Percentiles rank a stretch among this genome's conserved stretches.
Evolutionary conservation across 2,113 vertebrate genomes (phyloP).

Genomic region (Channa argus): DNA sequence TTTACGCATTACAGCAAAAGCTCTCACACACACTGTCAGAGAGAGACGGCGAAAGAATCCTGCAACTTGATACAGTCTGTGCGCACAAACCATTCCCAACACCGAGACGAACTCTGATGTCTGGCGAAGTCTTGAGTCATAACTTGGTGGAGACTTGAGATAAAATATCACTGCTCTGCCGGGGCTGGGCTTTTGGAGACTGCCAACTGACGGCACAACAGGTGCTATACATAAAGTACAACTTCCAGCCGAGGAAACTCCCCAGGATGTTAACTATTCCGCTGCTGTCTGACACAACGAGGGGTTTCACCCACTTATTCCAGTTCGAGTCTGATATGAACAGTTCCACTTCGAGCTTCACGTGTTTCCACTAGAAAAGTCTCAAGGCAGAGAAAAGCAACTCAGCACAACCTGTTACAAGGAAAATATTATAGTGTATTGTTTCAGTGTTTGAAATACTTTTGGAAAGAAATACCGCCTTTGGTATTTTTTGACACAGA

Average conservation of each 20-base stretch:
- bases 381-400: not conserved
- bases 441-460: not conserved
- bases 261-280: conserved; percentile 79
- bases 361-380: not conserved
- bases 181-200: conserved; percentile 65
- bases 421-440: not conserved
- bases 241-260: conserved; percentile 79
- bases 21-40: conserved; percentile 18
- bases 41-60: conserved; percentile 31
- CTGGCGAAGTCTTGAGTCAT: conserved; percentile 60
- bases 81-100: conserved; percentile 38
- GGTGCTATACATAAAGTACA: conserved; percentile 86
- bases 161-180: conserved; percentile 63
- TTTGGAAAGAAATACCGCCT: not conserved
- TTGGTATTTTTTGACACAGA: no score
- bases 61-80: conserved; percentile 67
- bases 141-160: conserved; percentile 57
- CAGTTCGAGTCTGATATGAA: not conserved
- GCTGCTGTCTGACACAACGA: conserved; percentile 47
- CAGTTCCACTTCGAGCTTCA: not conserved
- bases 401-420: not conserved
- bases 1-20: conserved; percentile 61
- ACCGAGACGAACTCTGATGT: conserved; percentile 55
- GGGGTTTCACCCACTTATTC: conserved; percentile 3
- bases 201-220: conserved; percentile 85